Evolutionary conservation across 2,888 invertebrate genomes (phyloP), one percentile per base, ranked within the genome.

Genomic region (Aricia artaxerxes): DNA sequence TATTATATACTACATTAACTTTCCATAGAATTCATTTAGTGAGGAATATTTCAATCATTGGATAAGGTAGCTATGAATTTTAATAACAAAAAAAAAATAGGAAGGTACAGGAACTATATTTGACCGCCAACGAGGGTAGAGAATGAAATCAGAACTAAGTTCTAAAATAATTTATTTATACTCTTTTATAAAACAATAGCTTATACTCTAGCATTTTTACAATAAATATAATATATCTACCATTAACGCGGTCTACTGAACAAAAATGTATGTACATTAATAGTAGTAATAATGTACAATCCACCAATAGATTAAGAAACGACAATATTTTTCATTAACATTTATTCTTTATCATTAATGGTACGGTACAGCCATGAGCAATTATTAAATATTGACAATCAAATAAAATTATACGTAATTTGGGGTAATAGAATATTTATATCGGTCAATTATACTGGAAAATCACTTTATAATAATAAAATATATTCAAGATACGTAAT

Each of bases 101-200:
- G 9, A 49, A 49, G 49, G 9, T 49, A 49, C 11, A 49, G 1
- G 3, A 9, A 49, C 9, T 49, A 49, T 49, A 49, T 57, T 57
- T 16, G 16, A 57, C 53, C 3, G 16, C 13, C 4, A 16, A 57
- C 13, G 16, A 57, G 57, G 57, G 4, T 16, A 57, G 57, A 57
- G 16, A 13, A 81, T 81, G 84, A 82, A 83, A 81, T 78, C 61
- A 64, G 53, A 38, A 44, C 38, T 73, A 91, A 90, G 88, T 90
- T 92, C 93, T 94, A 94, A 94, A 94, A 94, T 94, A 94, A 91
- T 94, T 93, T 94, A 93, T 92, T 88, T 88, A 88, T 87, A 87
- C 89, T 88, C 90, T 90, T 92, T 94, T 93, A 92, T 91, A 94
- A 94, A 93, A 93, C 92, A 94, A 93, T 92, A 84, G 86, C 90